Evolutionary conservation across 2,113 vertebrate species (phyloP).

Genomic region (Camarhynchus parvulus): DNA sequence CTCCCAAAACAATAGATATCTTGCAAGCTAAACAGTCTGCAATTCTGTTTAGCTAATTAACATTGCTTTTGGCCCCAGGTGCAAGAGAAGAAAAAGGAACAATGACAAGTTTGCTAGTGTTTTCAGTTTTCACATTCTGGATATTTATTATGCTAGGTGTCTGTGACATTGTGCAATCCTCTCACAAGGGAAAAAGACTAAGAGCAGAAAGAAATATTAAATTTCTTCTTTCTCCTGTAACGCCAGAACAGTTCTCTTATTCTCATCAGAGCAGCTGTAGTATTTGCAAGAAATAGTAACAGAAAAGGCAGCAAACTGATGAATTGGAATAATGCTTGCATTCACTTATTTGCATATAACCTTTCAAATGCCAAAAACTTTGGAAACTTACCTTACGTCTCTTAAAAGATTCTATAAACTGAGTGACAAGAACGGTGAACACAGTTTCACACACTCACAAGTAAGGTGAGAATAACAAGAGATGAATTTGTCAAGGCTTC

Average conservation of each 20-base stretch:
- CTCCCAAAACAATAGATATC: neutral
- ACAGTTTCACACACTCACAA: neutral
- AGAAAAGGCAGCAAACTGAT: neutral
- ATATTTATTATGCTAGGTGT: neutral
- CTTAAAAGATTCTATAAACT: neutral
- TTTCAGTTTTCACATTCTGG: neutral
- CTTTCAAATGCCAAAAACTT: neutral
- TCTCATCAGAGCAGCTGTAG: neutral
- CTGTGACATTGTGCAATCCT: neutral
- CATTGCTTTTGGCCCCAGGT: neutral
- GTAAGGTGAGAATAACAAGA: neutral
- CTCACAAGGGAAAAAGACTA: neutral
- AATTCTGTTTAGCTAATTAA: neutral
- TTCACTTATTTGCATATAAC: neutral
- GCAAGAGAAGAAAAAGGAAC: neutral
- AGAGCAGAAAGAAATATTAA: neutral
- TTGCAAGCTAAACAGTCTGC: neutral
- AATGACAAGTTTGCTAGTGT: neutral
- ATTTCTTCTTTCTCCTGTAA: neutral
- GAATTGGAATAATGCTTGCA: neutral
- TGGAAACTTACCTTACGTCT: neutral
- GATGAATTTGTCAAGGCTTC: neutral
- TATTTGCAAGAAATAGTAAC: neutral
- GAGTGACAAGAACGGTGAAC: neutral
- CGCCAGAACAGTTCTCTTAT: neutral